Evolutionary conservation across 2,113 vertebrate species (phyloP).

Genomic region (Oreocharis arfaki): DNA sequence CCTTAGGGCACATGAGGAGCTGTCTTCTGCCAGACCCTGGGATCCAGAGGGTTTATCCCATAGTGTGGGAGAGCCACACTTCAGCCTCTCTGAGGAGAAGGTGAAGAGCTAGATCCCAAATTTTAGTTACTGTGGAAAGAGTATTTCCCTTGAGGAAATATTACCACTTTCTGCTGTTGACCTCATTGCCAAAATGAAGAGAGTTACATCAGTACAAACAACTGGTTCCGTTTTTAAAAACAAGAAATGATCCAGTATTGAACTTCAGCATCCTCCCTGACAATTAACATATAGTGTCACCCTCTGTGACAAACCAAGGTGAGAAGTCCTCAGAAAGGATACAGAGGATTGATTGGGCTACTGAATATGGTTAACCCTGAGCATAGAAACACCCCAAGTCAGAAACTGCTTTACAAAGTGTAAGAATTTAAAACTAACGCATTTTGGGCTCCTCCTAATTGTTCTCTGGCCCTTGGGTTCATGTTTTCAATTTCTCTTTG

Average conservation of each 20-base stretch:
- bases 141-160: background rate
- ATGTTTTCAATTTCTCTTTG: constrained; percentile 46
- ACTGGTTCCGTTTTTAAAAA: background rate
- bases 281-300: background rate
- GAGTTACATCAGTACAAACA: background rate
- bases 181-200: background rate
- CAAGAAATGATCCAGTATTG: background rate
- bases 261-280: background rate
- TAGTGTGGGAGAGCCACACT: background rate
- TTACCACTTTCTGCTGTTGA: background rate
- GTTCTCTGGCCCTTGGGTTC: background rate
- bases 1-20: background rate
- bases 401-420: background rate
- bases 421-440: background rate
- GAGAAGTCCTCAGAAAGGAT: background rate
- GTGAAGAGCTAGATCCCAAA: background rate
- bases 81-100: background rate
- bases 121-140: background rate
- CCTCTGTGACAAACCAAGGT: background rate
- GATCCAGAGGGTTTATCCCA: background rate
- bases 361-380: background rate
- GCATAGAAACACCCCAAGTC: background rate
- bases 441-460: background rate
- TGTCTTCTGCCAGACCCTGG: background rate
- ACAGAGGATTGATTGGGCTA: background rate